Base-by-base conservation (phyloP, 1,140 invertebrate genomes). In the Camponotus vicinus region DNA sequence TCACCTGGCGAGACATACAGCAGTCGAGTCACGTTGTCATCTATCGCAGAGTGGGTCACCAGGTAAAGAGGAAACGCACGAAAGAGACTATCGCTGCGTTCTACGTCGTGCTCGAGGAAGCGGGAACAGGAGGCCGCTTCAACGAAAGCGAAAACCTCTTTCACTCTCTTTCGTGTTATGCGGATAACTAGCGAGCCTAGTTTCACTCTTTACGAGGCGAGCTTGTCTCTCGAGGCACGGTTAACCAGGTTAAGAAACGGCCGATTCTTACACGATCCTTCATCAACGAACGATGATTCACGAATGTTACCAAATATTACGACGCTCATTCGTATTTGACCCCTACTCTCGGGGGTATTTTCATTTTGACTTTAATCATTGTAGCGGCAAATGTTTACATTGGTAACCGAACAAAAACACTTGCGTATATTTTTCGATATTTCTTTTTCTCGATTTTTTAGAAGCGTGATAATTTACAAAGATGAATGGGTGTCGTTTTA, bases 91-190 rank as follows among this genome's bases (percentile, higher is more conserved):
- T 13, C 59, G 61, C 11, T 37, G 63, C 32, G 76, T 59, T 86
- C 77, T 57, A 27, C 63, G 45, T 45, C 83, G 85, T 55, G 66
- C 42, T 52, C 67, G 86, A 88, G 86, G 89, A 92, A 90, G 86
- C 87, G 77, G 85, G 85, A 88, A 88, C 86, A 85, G 88, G 83
- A 90, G 70, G 80, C 79, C 83, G 87, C 83, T 86, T 89, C 75
- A 91, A 93, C 89, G 93, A 94, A 93, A 94, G 93, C 90, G 92
- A 94, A 93, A 94, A 71, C 88, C 89, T 93, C 92, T 92, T 92
- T 93, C 92, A 92, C 92, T 93, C 91, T 93, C 79, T 83, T 73
- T 83, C 69, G 69, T 90, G 86, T 86, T 86, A 71, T 49, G 64
- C 69, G 27, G 63, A 71, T 92, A 52, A 79, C 49, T 66, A 61